These are phyloP conservation scores for Malaclemys terrapin DNA, from an alignment of 2,113 vertebrate genomes.

Conservation along the genomic window DNA sequence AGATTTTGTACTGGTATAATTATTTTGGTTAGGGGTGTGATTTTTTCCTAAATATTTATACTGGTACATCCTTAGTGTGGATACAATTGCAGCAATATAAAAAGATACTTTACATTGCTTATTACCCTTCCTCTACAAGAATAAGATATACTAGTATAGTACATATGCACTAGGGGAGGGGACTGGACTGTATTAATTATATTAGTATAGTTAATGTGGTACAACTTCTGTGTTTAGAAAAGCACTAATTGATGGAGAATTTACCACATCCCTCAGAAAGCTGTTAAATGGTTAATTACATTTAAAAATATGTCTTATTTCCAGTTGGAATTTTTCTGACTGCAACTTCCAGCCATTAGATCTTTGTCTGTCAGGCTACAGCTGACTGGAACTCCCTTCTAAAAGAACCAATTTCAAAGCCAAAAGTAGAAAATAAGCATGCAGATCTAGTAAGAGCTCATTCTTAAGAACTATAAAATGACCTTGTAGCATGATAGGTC, in stretches of 20 bases:
- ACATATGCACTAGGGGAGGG: not conserved
- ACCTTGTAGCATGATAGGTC: not conserved
- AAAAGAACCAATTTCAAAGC: not conserved
- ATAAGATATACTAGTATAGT: too few species aligned
- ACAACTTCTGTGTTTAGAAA: not conserved
- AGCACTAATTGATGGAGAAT: not conserved
- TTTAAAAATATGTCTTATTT: not conserved
- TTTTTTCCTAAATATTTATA: too few species aligned
- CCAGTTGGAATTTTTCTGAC: not conserved
- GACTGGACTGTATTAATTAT: not conserved
- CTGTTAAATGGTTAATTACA: not conserved
- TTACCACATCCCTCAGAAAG: not conserved
- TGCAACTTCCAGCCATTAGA: not conserved
- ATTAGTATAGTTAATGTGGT: not conserved
- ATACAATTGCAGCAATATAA: not conserved
- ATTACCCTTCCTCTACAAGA: too few species aligned
- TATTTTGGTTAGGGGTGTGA: too few species aligned
- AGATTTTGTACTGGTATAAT: too few species aligned
- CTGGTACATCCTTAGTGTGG: not conserved
- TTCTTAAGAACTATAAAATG: not conserved
- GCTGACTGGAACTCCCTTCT: not conserved
- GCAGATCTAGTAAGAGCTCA: not conserved
- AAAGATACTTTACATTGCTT: not conserved
- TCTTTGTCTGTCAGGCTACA: not conserved
- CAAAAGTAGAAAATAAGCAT: not conserved